Conservation (phyloP, 2,113 vertebrate genomes). For the Elgaria multicarinata region DNA sequence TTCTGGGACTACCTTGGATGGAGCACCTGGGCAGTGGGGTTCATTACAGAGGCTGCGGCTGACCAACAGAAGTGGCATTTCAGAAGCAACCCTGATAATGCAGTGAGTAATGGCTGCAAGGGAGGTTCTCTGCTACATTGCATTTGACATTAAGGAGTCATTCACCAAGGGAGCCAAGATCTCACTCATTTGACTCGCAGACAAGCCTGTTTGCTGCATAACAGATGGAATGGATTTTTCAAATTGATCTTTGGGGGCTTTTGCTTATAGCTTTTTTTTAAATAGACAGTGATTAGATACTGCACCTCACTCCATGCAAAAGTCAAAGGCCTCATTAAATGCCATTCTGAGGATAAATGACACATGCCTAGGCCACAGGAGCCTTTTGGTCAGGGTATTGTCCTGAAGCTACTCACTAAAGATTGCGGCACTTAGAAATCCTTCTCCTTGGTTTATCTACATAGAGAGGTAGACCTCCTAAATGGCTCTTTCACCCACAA, state of each 20-base stretch:
- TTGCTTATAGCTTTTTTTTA: neutral
- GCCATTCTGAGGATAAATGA: neutral
- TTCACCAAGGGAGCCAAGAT: neutral
- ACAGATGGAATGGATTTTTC: neutral
- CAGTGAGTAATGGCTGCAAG: constrained; percentile 66
- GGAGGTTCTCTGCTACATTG: neutral
- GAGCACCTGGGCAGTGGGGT: constrained; percentile 80
- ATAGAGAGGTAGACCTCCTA: neutral
- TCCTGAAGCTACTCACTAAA: neutral
- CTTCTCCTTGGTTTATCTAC: neutral
- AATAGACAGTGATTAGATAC: neutral
- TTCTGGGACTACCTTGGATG: constrained; percentile 80
- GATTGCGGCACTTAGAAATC: neutral
- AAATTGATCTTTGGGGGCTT: neutral
- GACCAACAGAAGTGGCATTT: constrained; percentile 86
- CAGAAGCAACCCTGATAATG: constrained; percentile 78
- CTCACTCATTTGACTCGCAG: neutral
- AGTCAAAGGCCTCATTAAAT: neutral
- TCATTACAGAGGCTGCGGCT: constrained; percentile 77
- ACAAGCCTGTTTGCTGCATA: neutral
- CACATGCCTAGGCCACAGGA: too few relatives aligned
- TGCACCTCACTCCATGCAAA: too few relatives aligned
- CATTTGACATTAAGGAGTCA: neutral
- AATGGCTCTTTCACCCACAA: neutral
- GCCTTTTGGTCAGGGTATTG: neutral